Conservation (phyloP, 2,888 invertebrate genomes). For the Cosmorhoe ocellata region DNA sequence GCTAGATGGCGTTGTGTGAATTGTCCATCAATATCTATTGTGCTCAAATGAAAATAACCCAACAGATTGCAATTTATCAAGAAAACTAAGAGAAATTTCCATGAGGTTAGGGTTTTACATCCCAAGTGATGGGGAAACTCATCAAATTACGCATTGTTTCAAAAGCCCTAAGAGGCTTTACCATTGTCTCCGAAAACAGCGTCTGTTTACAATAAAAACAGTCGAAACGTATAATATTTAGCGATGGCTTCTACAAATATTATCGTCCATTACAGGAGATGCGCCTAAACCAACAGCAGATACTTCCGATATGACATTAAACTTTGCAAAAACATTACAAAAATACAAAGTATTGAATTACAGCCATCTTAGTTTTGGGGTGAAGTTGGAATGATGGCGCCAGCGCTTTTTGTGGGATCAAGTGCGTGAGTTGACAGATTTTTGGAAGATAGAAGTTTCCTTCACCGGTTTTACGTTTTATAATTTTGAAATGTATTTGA, state of each 20-base stretch:
- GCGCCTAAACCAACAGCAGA: constrained; percentile 68
- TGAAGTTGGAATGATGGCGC: constrained; percentile 54
- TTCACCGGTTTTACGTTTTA: neutral
- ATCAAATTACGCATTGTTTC: constrained; percentile 22
- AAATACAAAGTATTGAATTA: constrained; percentile 67
- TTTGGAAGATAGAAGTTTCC: constrained; percentile 12
- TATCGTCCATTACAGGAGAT: constrained; percentile 64
- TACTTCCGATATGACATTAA: constrained; percentile 71
- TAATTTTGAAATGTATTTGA: no score
- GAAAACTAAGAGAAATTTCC: neutral
- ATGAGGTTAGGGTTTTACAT: constrained; percentile 6
- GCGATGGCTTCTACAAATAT: constrained; percentile 61
- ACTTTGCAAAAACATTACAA: constrained; percentile 63
- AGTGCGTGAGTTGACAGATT: constrained; percentile 43
- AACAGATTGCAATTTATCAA: neutral
- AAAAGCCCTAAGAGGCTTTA: constrained; percentile 26
- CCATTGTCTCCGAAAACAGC: constrained; percentile 32
- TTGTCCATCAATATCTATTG: no score
- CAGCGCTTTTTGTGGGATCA: constrained; percentile 48
- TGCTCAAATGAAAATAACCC: no score
- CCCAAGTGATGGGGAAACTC: constrained; percentile 6
- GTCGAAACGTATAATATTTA: constrained; percentile 51
- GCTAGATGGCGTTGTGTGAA: no score
- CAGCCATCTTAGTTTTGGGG: constrained; percentile 46
- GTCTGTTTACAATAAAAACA: constrained; percentile 59